These are phyloP conservation scores for Aphodius sticticus DNA, from an alignment of 2,888 invertebrate species.

Conservation along the genomic window DNA sequence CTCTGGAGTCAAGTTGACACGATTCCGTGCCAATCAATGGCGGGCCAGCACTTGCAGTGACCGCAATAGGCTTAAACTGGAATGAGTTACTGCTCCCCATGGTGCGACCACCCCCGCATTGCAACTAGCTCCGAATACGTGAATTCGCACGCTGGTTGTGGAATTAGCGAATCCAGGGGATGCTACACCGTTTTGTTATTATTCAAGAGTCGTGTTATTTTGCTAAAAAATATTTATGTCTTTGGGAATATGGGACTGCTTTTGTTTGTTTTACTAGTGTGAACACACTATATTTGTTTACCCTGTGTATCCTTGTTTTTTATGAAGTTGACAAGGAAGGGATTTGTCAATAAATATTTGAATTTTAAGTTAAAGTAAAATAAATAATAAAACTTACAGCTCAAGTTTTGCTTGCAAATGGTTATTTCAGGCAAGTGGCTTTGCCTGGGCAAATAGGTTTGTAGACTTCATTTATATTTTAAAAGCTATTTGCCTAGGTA, in stretches of 20 bases:
- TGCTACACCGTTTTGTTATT: background rate
- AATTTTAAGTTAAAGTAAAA: too few species aligned
- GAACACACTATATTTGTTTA: background rate
- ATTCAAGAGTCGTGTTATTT: background rate
- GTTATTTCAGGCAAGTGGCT: too few species aligned
- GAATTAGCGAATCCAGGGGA: background rate
- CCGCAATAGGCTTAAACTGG: constrained; percentile 51
- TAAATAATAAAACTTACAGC: too few species aligned
- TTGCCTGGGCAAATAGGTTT: too few species aligned
- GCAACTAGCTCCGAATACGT: background rate
- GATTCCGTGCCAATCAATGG: constrained; percentile 59
- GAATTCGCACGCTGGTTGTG: background rate
- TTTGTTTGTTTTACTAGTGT: background rate
- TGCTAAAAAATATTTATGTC: background rate
- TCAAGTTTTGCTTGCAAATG: too few species aligned
- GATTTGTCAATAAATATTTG: too few species aligned
- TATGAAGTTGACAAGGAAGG: background rate
- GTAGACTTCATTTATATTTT: too few species aligned
- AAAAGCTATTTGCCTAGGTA: too few species aligned
- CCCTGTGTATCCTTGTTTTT: background rate
- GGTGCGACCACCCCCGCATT: constrained; percentile 32
- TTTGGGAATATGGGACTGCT: background rate
- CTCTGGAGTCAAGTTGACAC: constrained; percentile 56
- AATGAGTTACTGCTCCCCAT: constrained; percentile 55
- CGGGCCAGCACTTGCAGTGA: constrained; percentile 48